These are phyloP conservation scores for Corynorhinus townsendii DNA, from an alignment of 2,113 vertebrate species.

Conservation along the genomic window DNA sequence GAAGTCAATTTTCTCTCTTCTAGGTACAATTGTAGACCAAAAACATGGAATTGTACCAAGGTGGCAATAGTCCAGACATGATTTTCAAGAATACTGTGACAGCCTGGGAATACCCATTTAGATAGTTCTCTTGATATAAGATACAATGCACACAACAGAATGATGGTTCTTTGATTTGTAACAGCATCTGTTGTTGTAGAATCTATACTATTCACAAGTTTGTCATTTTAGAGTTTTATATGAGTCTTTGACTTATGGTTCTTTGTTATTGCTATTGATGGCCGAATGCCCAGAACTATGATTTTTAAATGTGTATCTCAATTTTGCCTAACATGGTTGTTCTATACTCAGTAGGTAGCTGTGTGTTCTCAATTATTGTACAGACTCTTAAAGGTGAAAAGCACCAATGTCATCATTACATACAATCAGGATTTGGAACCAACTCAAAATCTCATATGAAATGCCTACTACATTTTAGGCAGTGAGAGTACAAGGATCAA, in stretches of 20 bases:
- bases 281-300: not conserved
- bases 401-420: not conserved
- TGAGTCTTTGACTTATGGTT: not conserved
- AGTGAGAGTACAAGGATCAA: not conserved
- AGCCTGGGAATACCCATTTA: not conserved
- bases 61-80: not conserved
- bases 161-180: not conserved
- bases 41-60: not conserved
- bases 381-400: not conserved
- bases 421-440: not conserved
- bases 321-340: not conserved
- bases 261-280: not conserved
- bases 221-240: not conserved
- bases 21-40: not conserved
- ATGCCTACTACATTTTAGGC: not conserved
- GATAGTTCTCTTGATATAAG: not conserved
- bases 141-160: not conserved
- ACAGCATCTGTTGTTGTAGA: not conserved
- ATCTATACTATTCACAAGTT: not conserved
- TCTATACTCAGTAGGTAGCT: not conserved
- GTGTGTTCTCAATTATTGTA: not conserved
- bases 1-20: not conserved
- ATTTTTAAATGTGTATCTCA: not conserved
- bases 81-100: not conserved
- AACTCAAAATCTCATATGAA: not conserved